phyloP scores from a whole-genome alignment of 2,113 vertebrate species.

The Phyllopteryx taeniolatus region DNA sequence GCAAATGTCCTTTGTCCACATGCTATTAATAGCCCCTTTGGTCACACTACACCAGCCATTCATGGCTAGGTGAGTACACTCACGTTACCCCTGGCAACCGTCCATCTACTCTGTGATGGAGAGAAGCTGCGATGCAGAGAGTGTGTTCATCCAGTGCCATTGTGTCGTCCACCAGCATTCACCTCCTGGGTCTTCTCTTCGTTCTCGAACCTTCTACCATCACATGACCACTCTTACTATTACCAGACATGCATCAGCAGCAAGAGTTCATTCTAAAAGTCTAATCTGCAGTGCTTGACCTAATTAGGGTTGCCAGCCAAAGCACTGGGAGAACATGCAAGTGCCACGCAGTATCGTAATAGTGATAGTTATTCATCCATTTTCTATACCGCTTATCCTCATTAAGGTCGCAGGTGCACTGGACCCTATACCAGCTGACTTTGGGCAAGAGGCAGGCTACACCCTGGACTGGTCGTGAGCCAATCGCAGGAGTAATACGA shows the following conservation, averaged over 20 bases:
- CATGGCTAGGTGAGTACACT: constrained; percentile 67
- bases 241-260: background rate
- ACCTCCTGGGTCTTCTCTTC: background rate
- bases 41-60: constrained; percentile 66
- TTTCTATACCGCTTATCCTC: background rate
- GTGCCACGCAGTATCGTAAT: too few relatives aligned
- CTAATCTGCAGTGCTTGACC: too few relatives aligned
- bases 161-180: background rate
- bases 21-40: constrained; percentile 70
- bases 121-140: constrained; percentile 18
- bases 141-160: background rate
- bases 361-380: too few relatives aligned
- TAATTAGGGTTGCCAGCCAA: too few relatives aligned
- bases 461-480: background rate
- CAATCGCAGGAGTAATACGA: background rate
- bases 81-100: background rate
- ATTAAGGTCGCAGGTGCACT: background rate
- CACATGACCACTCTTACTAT: background rate
- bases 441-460: background rate
- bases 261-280: background rate
- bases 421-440: background rate
- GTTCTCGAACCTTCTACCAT: background rate
- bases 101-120: constrained; percentile 61
- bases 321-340: too few relatives aligned
- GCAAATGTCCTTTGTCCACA: constrained; percentile 59